A percentile compares a stretch with the other conserved stretches of the same genome.
These are phyloP conservation scores for Axis porcinus DNA, from an alignment of 2,113 vertebrate genomes.

Conservation along the genomic window DNA sequence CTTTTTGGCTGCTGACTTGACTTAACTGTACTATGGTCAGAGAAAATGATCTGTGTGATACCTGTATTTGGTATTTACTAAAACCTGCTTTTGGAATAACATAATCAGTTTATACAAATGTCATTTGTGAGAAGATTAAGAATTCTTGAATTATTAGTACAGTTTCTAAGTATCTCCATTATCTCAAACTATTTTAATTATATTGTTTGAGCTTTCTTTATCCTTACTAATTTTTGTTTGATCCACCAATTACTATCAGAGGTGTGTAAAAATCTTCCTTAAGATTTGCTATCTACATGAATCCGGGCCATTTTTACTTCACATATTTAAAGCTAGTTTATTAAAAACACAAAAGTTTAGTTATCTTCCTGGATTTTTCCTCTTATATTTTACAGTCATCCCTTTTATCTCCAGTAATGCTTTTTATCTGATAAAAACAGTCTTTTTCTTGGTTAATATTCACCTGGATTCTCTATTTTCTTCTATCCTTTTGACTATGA, in stretches of 20 bases:
- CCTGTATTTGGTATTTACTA: not conserved
- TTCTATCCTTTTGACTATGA: not conserved
- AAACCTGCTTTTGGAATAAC: slow-evolving; percentile 31
- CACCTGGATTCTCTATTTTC: not conserved
- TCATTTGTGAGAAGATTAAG: slow-evolving; percentile 11
- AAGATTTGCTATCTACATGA: not conserved
- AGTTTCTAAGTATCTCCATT: not conserved
- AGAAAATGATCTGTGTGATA: not conserved
- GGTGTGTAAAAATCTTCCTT: not conserved
- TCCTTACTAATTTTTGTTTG: slow-evolving; percentile 5
- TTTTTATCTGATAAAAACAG: slow-evolving; percentile 19
- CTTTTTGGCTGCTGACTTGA: not conserved
- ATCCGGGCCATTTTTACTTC: not conserved
- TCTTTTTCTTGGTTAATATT: slow-evolving; percentile 22
- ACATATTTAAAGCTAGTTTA: not conserved
- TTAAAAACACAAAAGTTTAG: slow-evolving; percentile 22
- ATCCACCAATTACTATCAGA: slow-evolving; percentile 16
- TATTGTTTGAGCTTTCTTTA: slow-evolving; percentile 15
- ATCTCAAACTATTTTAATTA: slow-evolving; percentile 17
- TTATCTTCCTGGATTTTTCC: slow-evolving; percentile 3
- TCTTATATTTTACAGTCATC: not conserved
- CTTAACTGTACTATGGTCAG: not conserved
- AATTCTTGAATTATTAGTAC: slow-evolving; percentile 9
- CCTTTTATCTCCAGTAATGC: not conserved
- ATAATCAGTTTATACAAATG: slow-evolving; percentile 8